These are phyloP conservation scores for Heliangelus exortis DNA, from an alignment of 2,797 vertebrate genomes.

Conservation along the genomic window DNA sequence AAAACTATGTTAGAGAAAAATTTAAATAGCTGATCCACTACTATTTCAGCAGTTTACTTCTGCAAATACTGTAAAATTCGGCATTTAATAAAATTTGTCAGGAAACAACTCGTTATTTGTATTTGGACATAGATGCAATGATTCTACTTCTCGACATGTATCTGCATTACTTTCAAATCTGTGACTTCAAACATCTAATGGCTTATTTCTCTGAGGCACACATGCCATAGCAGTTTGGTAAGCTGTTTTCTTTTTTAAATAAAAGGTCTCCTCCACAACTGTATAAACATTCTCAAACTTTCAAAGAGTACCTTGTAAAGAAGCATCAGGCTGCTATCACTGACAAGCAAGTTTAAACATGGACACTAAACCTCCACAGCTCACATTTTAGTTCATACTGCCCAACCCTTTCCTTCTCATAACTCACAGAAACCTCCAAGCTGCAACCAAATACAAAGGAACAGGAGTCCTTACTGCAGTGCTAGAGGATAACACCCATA, in stretches of 20 bases:
- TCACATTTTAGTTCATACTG: not conserved
- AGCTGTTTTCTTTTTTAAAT: not conserved
- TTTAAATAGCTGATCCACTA: not conserved
- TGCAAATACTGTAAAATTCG: not conserved
- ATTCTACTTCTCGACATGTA: not conserved
- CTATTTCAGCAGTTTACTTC: not conserved
- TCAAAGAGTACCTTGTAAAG: not conserved
- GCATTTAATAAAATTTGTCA: not conserved
- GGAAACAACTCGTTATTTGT: not conserved
- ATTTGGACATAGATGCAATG: not conserved
- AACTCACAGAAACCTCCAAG: not conserved
- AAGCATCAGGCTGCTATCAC: not conserved
- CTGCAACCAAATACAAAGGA: slow-evolving; percentile 19
- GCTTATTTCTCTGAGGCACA: not conserved
- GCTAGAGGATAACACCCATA: not conserved
- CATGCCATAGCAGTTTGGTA: not conserved
- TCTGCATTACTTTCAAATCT: not conserved
- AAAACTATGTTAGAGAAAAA: not conserved
- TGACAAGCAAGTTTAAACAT: not conserved
- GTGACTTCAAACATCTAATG: not conserved
- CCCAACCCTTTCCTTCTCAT: not conserved
- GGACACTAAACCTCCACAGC: not conserved
- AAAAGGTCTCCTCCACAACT: not conserved
- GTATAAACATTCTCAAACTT: not conserved
- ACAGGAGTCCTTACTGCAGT: not conserved